phyloP scores from a whole-genome alignment of 2,797 vertebrate species.

The Huso huso region DNA sequence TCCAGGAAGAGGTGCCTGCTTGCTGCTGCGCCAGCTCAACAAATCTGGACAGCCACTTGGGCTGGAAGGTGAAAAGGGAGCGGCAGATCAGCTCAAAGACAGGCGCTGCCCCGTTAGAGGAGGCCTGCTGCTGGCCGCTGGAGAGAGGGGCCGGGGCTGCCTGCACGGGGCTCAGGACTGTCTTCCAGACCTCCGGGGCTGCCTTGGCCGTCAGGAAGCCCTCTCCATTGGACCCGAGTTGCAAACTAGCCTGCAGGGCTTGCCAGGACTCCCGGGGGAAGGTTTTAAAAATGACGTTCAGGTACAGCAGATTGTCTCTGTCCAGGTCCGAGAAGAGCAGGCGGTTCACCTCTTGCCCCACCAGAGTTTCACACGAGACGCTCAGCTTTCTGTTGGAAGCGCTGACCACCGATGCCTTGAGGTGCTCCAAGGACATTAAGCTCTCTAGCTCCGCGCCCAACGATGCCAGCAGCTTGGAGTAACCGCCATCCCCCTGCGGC shows the following conservation, averaged over 20 bases:
- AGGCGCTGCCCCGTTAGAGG: slow-evolving; percentile 54
- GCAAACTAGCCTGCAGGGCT: slow-evolving; percentile 64
- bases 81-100: slow-evolving; percentile 87
- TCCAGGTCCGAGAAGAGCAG: slow-evolving; percentile 72
- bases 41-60: slow-evolving; percentile 79
- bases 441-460: slow-evolving; percentile 75
- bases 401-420: slow-evolving; percentile 71
- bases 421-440: slow-evolving; percentile 70
- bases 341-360: slow-evolving; percentile 77
- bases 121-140: slow-evolving; percentile 47
- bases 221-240: slow-evolving; percentile 71
- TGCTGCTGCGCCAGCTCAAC: slow-evolving; percentile 82
- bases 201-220: slow-evolving; percentile 70
- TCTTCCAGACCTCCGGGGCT: slow-evolving; percentile 83
- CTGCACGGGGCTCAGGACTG: slow-evolving; percentile 57
- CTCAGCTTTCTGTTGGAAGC: slow-evolving; percentile 63
- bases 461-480: slow-evolving; percentile 61
- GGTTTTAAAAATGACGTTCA: slow-evolving; percentile 74
- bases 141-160: slow-evolving; percentile 23
- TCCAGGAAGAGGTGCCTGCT: slow-evolving; percentile 63
- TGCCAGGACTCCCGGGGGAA: slow-evolving; percentile 82
- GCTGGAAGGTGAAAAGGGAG: slow-evolving; percentile 70
- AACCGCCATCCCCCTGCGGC: slow-evolving; percentile 40
- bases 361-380: slow-evolving; percentile 64
- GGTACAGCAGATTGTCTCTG: slow-evolving; percentile 69